Base-by-base conservation (phyloP, 2,888 invertebrate species). In the Malthinus seriepunctatus region DNA sequence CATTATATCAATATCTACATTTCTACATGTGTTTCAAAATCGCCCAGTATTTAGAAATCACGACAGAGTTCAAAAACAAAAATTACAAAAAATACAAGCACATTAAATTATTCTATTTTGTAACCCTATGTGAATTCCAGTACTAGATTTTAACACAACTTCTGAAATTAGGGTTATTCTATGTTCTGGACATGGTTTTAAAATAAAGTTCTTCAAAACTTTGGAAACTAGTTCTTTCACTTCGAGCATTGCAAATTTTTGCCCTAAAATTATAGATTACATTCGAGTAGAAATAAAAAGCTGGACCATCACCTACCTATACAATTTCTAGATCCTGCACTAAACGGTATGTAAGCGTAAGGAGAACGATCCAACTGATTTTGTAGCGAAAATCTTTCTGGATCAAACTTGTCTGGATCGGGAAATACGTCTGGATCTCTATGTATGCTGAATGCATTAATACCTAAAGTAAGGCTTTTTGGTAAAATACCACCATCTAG, bases 161-260 rank as follows among this genome's bases (percentile, higher is more conserved):
- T 82, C 81, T 0, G 80, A 72, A 2, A 79, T 75, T 7, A 84
- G 58, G 35, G 76, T 63, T 0, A 81, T 78, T 65, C 80, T 76
- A 23, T 78, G 77, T 10, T 77, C 71, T 8, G 67, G 66, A 15
- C 69, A 53, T 14, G 68, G 65, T 37, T 66, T 42, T 33, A 70
- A 35, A 57, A 78, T 72, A 64, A 82, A 84, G 42, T 76, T 73
- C 51, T 81, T 79, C 10, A 84, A 68, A 7, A 84, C 69, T 66
- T 80, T 81, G 0, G 83, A 81, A 1, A 85, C 53, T 0, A 77
- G 73, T 0, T 32, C 32, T 32, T 84, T 85, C 63, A 85, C 72
- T 70, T 84, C 83, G 66, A 83, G 70, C 72, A 83, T 76, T 37
- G 76, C 81, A 71, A 76, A 79, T 68, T 79, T 80, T 67, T 81